These are phyloP conservation scores for Plumapathes pennacea DNA, from an alignment of 92 coral and sea anemone genomes.

Conservation along the genomic window DNA sequence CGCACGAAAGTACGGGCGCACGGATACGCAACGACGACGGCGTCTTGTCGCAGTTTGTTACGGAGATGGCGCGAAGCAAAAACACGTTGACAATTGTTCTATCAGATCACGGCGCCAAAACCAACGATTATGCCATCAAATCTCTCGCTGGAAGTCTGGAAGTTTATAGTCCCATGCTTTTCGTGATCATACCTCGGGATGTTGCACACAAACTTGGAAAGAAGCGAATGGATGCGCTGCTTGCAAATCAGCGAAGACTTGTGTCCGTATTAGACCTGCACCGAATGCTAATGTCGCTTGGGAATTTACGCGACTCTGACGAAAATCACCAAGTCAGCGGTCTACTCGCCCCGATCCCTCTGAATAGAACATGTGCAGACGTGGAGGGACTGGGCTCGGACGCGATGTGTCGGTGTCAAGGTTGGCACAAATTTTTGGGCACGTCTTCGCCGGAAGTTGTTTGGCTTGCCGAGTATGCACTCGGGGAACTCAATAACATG, in stretches of 20 bases:
- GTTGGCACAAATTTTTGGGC: conserved; percentile 71
- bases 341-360: conserved; percentile 66
- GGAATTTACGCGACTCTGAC: conserved; percentile 6
- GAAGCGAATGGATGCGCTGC: conserved; percentile 57
- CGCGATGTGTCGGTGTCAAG: conserved; percentile 82
- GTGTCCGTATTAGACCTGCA: conserved; percentile 70
- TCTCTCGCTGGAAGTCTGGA: conserved; percentile 77
- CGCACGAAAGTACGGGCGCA: conserved; percentile 77
- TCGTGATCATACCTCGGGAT: conserved; percentile 83
- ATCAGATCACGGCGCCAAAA: conserved; percentile 93
- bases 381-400: conserved; percentile 66
- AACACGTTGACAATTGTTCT: conserved; percentile 76
- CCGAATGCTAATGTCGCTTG: conserved; percentile 48
- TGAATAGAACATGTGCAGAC: conserved; percentile 87
- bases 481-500: conserved; percentile 79
- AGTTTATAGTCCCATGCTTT: conserved; percentile 82
- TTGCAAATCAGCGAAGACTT: conserved; percentile 71
- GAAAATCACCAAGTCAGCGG: conserved; percentile 40
- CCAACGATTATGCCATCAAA: conserved; percentile 66
- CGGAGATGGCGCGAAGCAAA: conserved; percentile 51
- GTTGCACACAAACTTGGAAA: conserved; percentile 73
- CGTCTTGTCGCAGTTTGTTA: conserved; percentile 55
- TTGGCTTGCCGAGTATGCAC: conserved; percentile 91
- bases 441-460: conserved; percentile 32
- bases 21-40: conserved; percentile 80